phyloP scores from a whole-genome alignment of 2,797 vertebrate genomes.

The Sebastes taczanowskii region DNA sequence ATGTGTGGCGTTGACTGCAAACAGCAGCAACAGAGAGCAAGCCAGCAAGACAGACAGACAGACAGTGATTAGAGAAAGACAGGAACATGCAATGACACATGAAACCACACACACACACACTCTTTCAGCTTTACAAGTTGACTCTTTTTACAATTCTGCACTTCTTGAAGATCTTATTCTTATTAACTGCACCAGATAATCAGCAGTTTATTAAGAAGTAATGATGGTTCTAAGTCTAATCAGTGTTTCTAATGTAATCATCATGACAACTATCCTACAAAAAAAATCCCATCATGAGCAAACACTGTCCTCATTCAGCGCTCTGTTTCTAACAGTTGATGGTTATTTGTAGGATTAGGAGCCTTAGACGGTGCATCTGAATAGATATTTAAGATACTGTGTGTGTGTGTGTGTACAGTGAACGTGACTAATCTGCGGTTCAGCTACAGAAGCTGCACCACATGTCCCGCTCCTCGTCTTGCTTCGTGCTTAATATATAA shows the following conservation, averaged over 20 bases:
- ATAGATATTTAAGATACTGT: neutral
- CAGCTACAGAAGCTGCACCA: conserved; percentile 32
- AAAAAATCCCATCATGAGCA: neutral
- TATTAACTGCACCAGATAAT: neutral
- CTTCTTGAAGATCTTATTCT: neutral
- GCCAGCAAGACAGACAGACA: conserved; percentile 80
- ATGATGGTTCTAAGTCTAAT: neutral
- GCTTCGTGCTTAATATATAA: neutral
- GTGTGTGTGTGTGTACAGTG: neutral
- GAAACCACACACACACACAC: conserved; percentile 5
- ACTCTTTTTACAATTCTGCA: neutral
- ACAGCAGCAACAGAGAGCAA: conserved; percentile 87
- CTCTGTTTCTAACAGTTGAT: neutral
- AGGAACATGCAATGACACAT: conserved; percentile 46
- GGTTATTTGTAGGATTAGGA: conserved; percentile 1
- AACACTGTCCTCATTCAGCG: neutral
- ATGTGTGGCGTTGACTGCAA: conserved; percentile 95
- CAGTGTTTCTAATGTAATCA: neutral
- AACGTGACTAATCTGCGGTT: conserved; percentile 22
- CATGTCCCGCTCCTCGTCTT: conserved; percentile 16
- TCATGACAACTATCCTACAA: neutral
- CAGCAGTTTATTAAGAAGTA: neutral
- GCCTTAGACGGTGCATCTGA: neutral
- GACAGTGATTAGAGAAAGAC: conserved; percentile 65
- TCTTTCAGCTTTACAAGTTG: neutral